Evolutionary conservation across 2,888 invertebrate genomes (phyloP).

Genomic region (Pharmacophagus antenor): DNA sequence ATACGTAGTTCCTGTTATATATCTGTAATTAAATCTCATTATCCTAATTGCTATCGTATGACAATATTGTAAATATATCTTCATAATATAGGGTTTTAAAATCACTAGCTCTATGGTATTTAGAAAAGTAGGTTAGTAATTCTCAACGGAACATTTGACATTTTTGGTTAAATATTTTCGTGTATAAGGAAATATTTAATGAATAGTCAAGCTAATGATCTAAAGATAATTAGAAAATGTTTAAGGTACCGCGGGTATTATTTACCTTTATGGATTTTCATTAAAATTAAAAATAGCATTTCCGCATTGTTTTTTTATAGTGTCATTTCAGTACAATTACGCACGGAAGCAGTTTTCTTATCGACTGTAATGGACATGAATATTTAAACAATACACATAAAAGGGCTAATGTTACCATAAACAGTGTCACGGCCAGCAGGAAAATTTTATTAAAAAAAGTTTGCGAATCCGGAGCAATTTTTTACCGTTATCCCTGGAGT

Average conservation of each 20-base stretch:
- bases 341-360: neutral
- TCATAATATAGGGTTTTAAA: too few relatives aligned
- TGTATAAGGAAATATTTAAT: too few relatives aligned
- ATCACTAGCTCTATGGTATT: too few relatives aligned
- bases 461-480: neutral
- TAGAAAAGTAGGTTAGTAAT: too few relatives aligned
- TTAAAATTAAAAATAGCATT: neutral
- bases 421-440: neutral
- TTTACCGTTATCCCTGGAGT: neutral
- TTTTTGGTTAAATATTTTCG: too few relatives aligned
- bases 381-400: neutral
- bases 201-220: too few relatives aligned
- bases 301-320: neutral
- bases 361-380: neutral
- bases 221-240: neutral
- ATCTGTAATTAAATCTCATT: too few relatives aligned
- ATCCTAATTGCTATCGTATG: too few relatives aligned
- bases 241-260: neutral
- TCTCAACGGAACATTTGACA: too few relatives aligned
- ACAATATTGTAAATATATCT: too few relatives aligned
- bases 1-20: too few relatives aligned
- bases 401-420: neutral
- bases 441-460: neutral
- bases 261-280: neutral
- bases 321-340: neutral